phyloP scores from a whole-genome alignment of 2,888 invertebrate species.

The Thecocarcelia acutangulata region DNA sequence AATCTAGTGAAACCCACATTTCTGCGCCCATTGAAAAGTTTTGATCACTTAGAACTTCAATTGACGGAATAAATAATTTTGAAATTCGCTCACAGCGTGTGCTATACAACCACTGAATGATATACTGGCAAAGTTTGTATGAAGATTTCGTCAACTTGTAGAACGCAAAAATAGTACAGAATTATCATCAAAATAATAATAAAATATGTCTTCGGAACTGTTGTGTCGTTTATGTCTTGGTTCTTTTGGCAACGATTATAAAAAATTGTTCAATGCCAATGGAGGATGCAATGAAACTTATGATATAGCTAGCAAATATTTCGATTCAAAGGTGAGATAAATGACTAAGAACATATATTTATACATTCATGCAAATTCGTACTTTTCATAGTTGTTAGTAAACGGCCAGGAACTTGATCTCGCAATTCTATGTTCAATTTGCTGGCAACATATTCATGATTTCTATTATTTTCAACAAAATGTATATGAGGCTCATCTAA shows the following conservation, averaged over 20 bases:
- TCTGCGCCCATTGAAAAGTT: too few relatives aligned
- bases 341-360: background rate
- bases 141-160: too few relatives aligned
- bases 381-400: conserved; percentile 37
- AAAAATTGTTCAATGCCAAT: conserved; percentile 52
- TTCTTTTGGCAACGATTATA: conserved; percentile 25
- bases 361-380: background rate
- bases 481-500: conserved; percentile 44
- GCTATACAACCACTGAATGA: too few relatives aligned
- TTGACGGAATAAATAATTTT: too few relatives aligned
- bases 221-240: conserved; percentile 53
- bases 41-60: too few relatives aligned
- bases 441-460: conserved; percentile 66
- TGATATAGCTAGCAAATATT: conserved; percentile 58
- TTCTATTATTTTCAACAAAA: conserved; percentile 64
- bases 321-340: conserved; percentile 57
- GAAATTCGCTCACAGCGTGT: too few relatives aligned
- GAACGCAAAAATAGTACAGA: too few relatives aligned
- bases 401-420: conserved; percentile 39
- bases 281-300: conserved; percentile 53
- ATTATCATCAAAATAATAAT: background rate
- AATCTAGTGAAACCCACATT: too few relatives aligned
- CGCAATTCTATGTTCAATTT: conserved; percentile 56
- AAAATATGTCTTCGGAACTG: conserved; percentile 1
- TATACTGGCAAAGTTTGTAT: too few relatives aligned